Evolutionary conservation across 1,140 invertebrate species (phyloP).

Genomic region (Drosophila punjabiensis): DNA sequence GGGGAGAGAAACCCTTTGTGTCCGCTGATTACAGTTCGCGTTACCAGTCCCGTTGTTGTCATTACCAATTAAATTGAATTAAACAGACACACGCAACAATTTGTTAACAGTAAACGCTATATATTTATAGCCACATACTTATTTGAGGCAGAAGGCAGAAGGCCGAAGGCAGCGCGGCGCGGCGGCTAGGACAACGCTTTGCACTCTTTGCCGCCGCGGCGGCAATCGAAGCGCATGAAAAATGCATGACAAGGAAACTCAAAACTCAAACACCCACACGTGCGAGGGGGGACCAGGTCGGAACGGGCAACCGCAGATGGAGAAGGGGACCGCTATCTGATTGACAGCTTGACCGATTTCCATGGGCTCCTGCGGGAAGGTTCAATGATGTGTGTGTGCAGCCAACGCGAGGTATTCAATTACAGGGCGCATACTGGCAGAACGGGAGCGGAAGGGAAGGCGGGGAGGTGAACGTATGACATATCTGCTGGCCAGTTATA

Average conservation of each 20-base stretch:
- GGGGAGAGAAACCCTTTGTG: constrained; percentile 38
- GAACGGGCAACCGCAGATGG: constrained; percentile 31
- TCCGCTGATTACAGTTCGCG: constrained; percentile 45
- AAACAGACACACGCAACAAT: constrained; percentile 65
- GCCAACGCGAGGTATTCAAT: constrained; percentile 73
- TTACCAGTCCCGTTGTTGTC: constrained; percentile 61
- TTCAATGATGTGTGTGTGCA: constrained; percentile 79
- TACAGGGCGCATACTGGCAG: constrained; percentile 47
- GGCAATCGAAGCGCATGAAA: constrained; percentile 62
- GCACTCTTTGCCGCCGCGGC: constrained; percentile 19
- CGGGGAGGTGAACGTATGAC: constrained; percentile 3
- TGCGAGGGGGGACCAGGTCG: neutral
- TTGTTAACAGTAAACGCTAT: constrained; percentile 55
- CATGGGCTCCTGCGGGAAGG: constrained; percentile 50
- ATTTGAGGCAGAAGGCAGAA: constrained; percentile 4
- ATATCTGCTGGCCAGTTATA: constrained; percentile 62
- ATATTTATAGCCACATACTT: constrained; percentile 24
- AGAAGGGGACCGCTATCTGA: constrained; percentile 43
- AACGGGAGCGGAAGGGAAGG: neutral
- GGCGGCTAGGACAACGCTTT: constrained; percentile 54
- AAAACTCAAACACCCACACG: constrained; percentile 70
- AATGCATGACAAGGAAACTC: constrained; percentile 76
- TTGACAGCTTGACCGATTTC: constrained; percentile 79
- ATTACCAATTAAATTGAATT: constrained; percentile 77
- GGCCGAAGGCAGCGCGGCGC: neutral